These are phyloP conservation scores for Passerculus sandwichensis DNA, from an alignment of 2,797 vertebrate genomes.

Conservation along the genomic window DNA sequence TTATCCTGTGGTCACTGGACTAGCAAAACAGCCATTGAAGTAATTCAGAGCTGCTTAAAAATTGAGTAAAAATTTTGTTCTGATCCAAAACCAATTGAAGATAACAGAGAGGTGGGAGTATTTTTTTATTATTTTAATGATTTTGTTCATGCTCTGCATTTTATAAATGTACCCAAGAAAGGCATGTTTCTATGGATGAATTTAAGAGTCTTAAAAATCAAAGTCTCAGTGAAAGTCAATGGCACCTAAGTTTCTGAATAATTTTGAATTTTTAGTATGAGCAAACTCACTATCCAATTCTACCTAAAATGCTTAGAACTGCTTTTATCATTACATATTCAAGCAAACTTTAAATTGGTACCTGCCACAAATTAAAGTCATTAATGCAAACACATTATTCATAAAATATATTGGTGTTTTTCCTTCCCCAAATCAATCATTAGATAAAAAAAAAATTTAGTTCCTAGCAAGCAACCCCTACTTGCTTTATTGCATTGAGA, in stretches of 20 bases:
- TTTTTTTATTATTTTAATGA: neutral
- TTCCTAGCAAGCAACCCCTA: slow-evolving; percentile 14
- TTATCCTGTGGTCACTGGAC: neutral
- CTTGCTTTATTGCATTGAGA: slow-evolving; percentile 45
- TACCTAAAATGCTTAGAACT: slow-evolving; percentile 26
- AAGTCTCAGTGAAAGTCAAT: neutral
- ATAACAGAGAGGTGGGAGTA: neutral
- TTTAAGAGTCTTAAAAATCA: neutral
- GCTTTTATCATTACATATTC: slow-evolving; percentile 48
- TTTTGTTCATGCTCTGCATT: neutral
- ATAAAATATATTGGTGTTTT: slow-evolving; percentile 35
- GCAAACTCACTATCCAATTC: neutral
- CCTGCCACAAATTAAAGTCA: slow-evolving; percentile 66
- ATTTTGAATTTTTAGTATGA: neutral
- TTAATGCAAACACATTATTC: slow-evolving; percentile 64
- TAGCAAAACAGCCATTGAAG: neutral
- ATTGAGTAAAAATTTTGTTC: neutral
- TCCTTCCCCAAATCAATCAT: slow-evolving; percentile 45
- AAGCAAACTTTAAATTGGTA: slow-evolving; percentile 64
- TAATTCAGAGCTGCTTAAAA: neutral
- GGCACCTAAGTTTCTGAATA: neutral
- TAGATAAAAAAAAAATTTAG: slow-evolving; percentile 54
- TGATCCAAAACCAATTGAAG: neutral
- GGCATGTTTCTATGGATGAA: neutral
- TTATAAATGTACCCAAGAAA: neutral